Evolutionary conservation across 2,113 vertebrate genomes (phyloP).

Genomic region (Acinonyx jubatus): DNA sequence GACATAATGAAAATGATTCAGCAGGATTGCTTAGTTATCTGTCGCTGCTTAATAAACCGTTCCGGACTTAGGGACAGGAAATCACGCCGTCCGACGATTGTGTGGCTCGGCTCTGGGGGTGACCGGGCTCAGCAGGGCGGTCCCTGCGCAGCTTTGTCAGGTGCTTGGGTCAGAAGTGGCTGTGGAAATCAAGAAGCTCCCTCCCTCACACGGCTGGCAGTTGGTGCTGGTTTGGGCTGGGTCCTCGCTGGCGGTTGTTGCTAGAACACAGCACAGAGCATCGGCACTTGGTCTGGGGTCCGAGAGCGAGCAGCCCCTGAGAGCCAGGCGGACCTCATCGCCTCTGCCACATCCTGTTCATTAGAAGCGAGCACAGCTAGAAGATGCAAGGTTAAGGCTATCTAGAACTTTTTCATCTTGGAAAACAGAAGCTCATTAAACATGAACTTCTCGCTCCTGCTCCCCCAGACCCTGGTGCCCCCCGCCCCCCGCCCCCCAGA

Average conservation of each 20-base stretch:
- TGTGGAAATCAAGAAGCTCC: not conserved
- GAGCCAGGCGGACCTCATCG: rapidly evolving
- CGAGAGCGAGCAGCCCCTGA: not conserved
- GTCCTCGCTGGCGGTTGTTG: no score
- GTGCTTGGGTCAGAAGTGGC: not conserved
- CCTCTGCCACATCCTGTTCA: rapidly evolving
- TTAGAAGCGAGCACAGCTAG: not conserved
- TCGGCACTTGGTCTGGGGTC: not conserved
- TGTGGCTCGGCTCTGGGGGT: not conserved
- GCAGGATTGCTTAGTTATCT: not conserved
- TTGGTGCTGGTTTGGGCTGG: not conserved
- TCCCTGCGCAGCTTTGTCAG: rapidly evolving
- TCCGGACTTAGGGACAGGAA: not conserved
- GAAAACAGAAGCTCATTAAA: not conserved
- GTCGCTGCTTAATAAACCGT: not conserved
- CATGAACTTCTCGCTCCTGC: not conserved
- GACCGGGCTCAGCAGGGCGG: not conserved
- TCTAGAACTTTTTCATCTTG: not conserved
- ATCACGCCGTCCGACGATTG: no score
- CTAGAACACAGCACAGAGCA: not conserved
- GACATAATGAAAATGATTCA: not conserved
- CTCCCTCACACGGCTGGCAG: no score
- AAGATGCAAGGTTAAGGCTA: not conserved
- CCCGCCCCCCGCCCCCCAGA: no score
- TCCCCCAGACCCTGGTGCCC: not conserved